phyloP scores from a whole-genome alignment of 2,113 vertebrate genomes.

The Vidua macroura region DNA sequence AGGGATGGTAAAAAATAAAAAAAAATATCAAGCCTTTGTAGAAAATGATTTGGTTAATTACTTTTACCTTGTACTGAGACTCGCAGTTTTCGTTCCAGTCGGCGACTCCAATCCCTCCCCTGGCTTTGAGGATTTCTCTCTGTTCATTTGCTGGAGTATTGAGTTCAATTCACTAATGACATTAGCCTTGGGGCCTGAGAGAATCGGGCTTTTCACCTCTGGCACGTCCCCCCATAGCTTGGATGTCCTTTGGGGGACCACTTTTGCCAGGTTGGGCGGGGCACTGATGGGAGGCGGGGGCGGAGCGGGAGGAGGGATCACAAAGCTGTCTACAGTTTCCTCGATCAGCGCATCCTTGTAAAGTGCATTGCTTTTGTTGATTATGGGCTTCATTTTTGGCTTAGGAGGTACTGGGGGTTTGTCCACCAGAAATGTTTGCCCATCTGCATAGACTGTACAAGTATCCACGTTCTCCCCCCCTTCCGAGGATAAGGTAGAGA shows the following conservation, averaged over 20 bases:
- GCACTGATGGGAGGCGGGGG: conserved; percentile 78
- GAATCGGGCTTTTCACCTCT: conserved; percentile 86
- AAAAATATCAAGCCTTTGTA: not conserved
- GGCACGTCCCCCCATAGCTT: conserved; percentile 91
- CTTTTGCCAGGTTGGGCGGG: conserved; percentile 78
- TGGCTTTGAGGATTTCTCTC: conserved; percentile 86
- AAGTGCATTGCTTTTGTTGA: conserved; percentile 89
- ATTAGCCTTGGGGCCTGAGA: conserved; percentile 90
- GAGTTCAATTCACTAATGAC: conserved; percentile 97
- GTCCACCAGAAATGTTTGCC: conserved; percentile 89
- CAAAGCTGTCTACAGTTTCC: conserved; percentile 85
- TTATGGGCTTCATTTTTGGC: conserved; percentile 93
- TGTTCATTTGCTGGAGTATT: conserved; percentile 95
- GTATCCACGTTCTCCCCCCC: conserved; percentile 89
- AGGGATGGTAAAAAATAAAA: not conserved
- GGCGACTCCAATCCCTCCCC: conserved; percentile 86
- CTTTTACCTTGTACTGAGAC: conserved; percentile 88
- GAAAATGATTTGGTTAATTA: not conserved
- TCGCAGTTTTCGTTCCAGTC: conserved; percentile 78
- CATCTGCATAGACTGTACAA: conserved; percentile 91
- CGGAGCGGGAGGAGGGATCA: conserved; percentile 82
- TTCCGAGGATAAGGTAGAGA: conserved; percentile 96
- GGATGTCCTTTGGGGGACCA: conserved; percentile 87
- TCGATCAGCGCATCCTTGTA: conserved; percentile 89
- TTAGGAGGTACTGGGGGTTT: conserved; percentile 96